A percentile compares a stretch with the other conserved stretches of the same genome.
Conservation (phyloP, 2,113 vertebrate species). For the Campylorhamphus procurvoides region DNA sequence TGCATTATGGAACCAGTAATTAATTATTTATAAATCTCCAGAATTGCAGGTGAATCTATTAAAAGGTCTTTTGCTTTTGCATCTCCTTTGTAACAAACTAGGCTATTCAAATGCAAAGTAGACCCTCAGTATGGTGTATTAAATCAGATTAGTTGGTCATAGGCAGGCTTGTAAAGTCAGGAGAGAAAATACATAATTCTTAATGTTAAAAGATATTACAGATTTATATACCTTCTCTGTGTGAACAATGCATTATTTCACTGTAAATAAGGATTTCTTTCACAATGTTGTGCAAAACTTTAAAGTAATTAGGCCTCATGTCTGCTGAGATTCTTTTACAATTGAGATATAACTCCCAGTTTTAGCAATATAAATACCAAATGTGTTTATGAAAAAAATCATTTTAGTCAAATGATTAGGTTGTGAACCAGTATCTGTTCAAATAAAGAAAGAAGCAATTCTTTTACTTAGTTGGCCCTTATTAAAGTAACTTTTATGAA, state of each 20-base stretch:
- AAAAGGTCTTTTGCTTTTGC: background rate
- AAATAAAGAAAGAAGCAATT: background rate
- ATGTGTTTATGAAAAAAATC: background rate
- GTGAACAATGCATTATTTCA: background rate
- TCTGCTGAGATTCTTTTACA: background rate
- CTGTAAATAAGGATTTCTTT: background rate
- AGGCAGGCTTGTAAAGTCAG: background rate
- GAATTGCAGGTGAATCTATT: background rate
- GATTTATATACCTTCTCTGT: background rate
- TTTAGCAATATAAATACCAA: background rate
- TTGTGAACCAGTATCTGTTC: background rate
- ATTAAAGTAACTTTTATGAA: background rate
- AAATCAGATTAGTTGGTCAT: background rate
- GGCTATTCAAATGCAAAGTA: background rate
- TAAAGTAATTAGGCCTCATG: background rate
- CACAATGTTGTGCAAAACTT: background rate
- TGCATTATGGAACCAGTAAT: background rate
- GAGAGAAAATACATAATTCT: background rate
- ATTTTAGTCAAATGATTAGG: background rate
- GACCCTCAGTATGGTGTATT: background rate
- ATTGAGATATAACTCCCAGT: constrained; percentile 64
- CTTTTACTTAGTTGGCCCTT: background rate
- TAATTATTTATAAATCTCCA: background rate
- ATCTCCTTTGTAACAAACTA: background rate
- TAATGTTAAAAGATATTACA: background rate